Evolutionary conservation across 2,797 vertebrate genomes (phyloP), one percentile per base, ranked within the genome.

Genomic region (Lithobates pipiens): DNA sequence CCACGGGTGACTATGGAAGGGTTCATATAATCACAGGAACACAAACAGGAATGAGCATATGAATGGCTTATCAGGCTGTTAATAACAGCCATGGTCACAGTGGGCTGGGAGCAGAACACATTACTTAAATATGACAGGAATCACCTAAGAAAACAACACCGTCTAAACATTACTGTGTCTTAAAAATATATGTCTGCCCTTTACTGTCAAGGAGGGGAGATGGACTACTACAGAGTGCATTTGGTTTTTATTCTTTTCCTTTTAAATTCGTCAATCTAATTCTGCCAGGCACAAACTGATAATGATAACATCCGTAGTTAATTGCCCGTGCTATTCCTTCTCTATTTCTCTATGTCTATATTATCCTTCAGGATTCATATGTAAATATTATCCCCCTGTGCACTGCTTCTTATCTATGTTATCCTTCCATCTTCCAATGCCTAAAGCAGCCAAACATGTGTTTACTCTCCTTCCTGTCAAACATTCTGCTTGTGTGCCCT

Each of bases 401-500:
- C 21, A 36, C 63, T 34, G 67, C 16, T 23, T 34, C 42, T 23
- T 34, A 36, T 80, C n/a, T 76, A 32, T 32, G 10, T 29, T n/a
- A 11, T 39, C 29, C 23, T 21, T 29, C 42, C 23, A 46, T 29
- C 54, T 23, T 32, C 44, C 25, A n/a, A 7, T 82, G 71, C 71
- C 71, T 44, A 46, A 27, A 72, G 80, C 71, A 46, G 71, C 71
- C 36, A 29, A 67, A 82, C 79, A 80, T 82, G 57, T 82, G 80
- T 81, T 80, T 57, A 39, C 80, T 74, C 57, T 72, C 27, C 54
- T 65, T 82, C 70, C 80, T 82, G 54, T n/a, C 36, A 75, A 75
- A 42, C 57, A 11, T 72, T 80, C 32, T 63, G 67, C 32, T 34
- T 57, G 46, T 44, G 32, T 46, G 65, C 16, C 42, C 78, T 57